Evolutionary conservation across 1,140 invertebrate genomes (phyloP).

Genomic region (Neodiprion pinetum): DNA sequence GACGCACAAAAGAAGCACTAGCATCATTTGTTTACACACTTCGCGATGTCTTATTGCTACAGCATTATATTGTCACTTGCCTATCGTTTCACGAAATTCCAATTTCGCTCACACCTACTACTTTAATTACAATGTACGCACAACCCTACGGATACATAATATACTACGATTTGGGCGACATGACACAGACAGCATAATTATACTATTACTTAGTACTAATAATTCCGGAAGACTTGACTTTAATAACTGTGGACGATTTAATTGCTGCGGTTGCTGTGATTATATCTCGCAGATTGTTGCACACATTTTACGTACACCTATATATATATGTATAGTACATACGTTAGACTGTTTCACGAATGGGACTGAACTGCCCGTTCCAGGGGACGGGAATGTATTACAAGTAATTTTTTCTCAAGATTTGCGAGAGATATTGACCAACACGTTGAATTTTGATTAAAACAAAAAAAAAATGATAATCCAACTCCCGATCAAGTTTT

Average conservation of each 20-base stretch:
- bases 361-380: neutral
- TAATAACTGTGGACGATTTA: too few species aligned
- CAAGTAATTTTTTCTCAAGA: too few species aligned
- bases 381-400: too few species aligned
- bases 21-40: slow-evolving; percentile 47
- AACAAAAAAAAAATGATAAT: too few species aligned
- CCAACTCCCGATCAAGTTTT: too few species aligned
- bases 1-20: slow-evolving; percentile 60
- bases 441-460: too few species aligned
- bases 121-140: slow-evolving; percentile 9
- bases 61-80: slow-evolving; percentile 18
- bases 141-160: slow-evolving; percentile 16
- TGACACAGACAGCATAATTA: slow-evolving; percentile 37
- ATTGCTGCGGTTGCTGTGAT: too few species aligned
- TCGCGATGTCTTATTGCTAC: slow-evolving; percentile 14
- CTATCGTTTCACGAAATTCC: slow-evolving; percentile 24
- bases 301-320: too few species aligned
- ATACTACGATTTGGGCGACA: slow-evolving; percentile 42
- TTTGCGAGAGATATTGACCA: too few species aligned
- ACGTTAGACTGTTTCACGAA: neutral
- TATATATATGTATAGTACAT: too few species aligned
- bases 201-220: neutral
- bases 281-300: too few species aligned
- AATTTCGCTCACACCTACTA: neutral
- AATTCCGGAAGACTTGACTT: neutral